Base-by-base conservation (phyloP, 2,797 vertebrate genomes). In the Hippocampus kuda region DNA sequence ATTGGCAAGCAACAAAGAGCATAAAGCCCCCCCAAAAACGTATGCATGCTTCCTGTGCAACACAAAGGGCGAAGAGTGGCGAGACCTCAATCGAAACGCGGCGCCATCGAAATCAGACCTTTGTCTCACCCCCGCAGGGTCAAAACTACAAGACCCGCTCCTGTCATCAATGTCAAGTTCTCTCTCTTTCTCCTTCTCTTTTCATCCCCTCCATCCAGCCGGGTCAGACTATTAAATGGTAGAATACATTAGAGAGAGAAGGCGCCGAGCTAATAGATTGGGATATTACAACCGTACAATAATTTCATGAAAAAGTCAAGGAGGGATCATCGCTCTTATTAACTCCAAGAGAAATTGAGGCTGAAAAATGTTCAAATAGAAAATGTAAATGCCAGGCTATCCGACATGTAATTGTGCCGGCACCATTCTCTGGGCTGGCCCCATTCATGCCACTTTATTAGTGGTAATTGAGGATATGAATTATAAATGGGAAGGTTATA, bases 381-480 rank as follows among this genome's bases (percentile, higher is more conserved):
- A 96, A 88, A 94, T 94, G 94, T 95, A 98, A 98, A 98, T 97
- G 94, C 94, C 93, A 93, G 91, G 93, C 95, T 84, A 83, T 84
- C 83, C 82, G 94, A 94, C 94, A 91, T 95, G 94, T 96, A 95
- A 97, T 96, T 94, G 94, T 96, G 93, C 92, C 92, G 78, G 92
- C 89, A 88, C 92, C 92, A 91, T 94, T 94, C 92, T 84, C 92
- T 90, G 71, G 73, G 89, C 93, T 92, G 93, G 94, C 79, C 81
- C 94, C 82, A 83, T 87, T 86, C 83, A 94, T 95, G 94, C 94
- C 95, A 95, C 95, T 98, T 97, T 97, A 98, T 98, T 98, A 97
- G 97, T 95, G 97, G 94, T 99, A 98, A 98, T 98, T 98, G 95
- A 96, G 93, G 92, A 90, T 95, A 98, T 99, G 96, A 98, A 99